These are phyloP conservation scores for Aphaenogaster rudis DNA, from an alignment of 1,140 invertebrate genomes.

Conservation along the genomic window DNA sequence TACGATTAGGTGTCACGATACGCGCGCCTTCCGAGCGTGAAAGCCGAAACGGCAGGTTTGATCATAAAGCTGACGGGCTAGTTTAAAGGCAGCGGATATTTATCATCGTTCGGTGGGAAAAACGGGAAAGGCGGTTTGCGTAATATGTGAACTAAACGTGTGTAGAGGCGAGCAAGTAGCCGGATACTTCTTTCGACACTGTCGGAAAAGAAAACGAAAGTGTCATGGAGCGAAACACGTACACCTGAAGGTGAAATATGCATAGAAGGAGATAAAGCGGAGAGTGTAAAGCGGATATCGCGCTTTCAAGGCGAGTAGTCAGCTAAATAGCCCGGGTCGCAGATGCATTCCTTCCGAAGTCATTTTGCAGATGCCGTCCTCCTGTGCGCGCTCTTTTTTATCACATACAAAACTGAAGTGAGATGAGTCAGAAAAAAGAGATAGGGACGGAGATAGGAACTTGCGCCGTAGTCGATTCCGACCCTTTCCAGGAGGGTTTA, in stretches of 20 bases:
- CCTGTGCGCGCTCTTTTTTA: conserved; percentile 15
- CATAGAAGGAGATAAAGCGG: conserved; percentile 14
- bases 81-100: conserved; percentile 62
- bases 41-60: conserved; percentile 51
- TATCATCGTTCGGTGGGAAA: conserved; percentile 50
- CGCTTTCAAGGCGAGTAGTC: conserved; percentile 56
- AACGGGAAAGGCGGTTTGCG: conserved; percentile 36
- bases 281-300: conserved; percentile 43
- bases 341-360: conserved; percentile 42
- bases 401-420: conserved; percentile 52
- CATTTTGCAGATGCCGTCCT: conserved; percentile 18
- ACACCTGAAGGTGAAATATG: not conserved
- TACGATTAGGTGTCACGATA: conserved; percentile 69
- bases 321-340: conserved; percentile 45
- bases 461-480: conserved; percentile 15
- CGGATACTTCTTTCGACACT: conserved; percentile 31
- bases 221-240: conserved; percentile 1
- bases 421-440: conserved; percentile 49
- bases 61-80: conserved; percentile 46
- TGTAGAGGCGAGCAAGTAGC: conserved; percentile 2
- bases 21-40: conserved; percentile 45
- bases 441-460: conserved; percentile 18
- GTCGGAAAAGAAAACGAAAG: conserved; percentile 31
- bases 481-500: conserved; percentile 38
- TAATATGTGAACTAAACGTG: conserved; percentile 3